phyloP scores from a whole-genome alignment of 2,888 invertebrate species.

The Pyrrhosoma nymphula region DNA sequence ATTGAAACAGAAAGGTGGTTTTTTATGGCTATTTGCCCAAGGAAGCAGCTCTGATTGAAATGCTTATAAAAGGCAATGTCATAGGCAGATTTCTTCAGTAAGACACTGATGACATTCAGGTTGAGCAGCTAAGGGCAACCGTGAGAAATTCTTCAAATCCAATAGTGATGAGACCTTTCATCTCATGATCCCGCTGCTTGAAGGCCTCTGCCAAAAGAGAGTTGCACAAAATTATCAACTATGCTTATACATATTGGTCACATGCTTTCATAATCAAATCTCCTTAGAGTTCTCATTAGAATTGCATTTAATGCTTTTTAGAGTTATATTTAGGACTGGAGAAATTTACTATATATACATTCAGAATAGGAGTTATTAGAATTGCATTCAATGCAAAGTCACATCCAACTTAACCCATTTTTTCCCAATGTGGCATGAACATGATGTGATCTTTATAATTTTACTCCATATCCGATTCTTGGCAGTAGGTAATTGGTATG shows the following conservation, averaged over 20 bases:
- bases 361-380: too few species aligned
- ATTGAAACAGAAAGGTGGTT: slow-evolving; percentile 5
- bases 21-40: background rate
- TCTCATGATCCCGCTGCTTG: slow-evolving; percentile 87
- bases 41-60: slow-evolving; percentile 25
- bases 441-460: too few species aligned
- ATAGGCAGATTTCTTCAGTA: slow-evolving; percentile 4
- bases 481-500: too few species aligned
- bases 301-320: too few species aligned
- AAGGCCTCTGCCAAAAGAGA: slow-evolving; percentile 85
- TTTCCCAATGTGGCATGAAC: too few species aligned
- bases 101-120: slow-evolving; percentile 75
- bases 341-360: too few species aligned
- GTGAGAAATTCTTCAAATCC: slow-evolving; percentile 95
- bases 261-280: background rate
- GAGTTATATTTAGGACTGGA: too few species aligned
- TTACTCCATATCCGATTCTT: too few species aligned
- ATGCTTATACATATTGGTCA: too few species aligned
- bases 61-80: slow-evolving; percentile 44
- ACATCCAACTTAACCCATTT: too few species aligned
- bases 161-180: slow-evolving; percentile 90
- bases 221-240: background rate
- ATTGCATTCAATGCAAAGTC: too few species aligned
- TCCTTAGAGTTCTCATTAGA: background rate
- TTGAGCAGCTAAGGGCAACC: slow-evolving; percentile 88